Conservation (phyloP, 2,113 vertebrate species). For the Tamias sibiricus region DNA sequence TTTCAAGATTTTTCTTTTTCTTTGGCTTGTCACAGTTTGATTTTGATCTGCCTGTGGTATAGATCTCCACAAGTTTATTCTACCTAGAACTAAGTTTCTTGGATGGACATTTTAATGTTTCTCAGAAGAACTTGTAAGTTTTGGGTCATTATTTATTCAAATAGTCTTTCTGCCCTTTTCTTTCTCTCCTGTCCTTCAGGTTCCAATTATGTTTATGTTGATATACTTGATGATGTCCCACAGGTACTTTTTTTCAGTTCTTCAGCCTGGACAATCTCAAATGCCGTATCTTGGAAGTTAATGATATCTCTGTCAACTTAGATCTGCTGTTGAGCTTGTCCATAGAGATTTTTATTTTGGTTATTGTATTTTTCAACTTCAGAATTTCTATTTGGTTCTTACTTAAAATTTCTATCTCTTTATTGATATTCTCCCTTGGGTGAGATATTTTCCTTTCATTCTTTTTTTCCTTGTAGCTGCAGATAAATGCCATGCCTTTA, state of each 20-base stretch:
- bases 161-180: neutral
- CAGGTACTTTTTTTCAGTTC: neutral
- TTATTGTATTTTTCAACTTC: neutral
- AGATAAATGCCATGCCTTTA: too few relatives aligned
- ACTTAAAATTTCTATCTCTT: neutral
- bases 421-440: neutral
- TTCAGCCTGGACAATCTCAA: neutral
- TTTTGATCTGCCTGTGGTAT: neutral
- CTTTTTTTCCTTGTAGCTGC: too few relatives aligned
- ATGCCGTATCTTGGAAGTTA: neutral
- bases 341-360: neutral
- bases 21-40: conserved; percentile 21
- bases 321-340: neutral
- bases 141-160: neutral
- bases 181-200: neutral
- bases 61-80: conserved; percentile 17
- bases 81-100: neutral
- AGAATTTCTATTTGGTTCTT: conserved; percentile 2
- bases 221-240: neutral
- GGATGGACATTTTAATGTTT: neutral
- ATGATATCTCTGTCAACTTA: neutral
- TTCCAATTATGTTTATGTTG: neutral
- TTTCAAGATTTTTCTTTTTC: neutral
- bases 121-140: neutral
- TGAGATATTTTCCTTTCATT: too few relatives aligned